These are phyloP conservation scores for Paramuricea clavata DNA, from an alignment of 92 coral and sea anemone genomes.

Conservation along the genomic window DNA sequence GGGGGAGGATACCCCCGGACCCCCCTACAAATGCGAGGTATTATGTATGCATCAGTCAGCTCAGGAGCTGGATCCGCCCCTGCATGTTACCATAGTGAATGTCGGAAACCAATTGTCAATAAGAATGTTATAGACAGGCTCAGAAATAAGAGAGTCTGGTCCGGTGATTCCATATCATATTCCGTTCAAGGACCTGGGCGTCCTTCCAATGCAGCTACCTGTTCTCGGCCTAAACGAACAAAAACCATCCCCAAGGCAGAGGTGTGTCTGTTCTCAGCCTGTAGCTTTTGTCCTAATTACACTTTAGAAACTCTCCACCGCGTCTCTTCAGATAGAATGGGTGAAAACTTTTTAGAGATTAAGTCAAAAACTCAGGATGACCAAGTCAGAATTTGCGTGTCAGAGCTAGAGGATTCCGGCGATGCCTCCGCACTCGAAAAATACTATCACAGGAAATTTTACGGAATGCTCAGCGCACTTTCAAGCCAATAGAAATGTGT, in stretches of 20 bases:
- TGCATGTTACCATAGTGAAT: conserved; percentile 25
- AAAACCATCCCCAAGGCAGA: not conserved
- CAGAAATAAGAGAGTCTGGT: no score
- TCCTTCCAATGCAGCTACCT: conserved; percentile 1
- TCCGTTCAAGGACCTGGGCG: not conserved
- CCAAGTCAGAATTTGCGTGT: conserved; percentile 56
- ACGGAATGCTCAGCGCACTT: not conserved
- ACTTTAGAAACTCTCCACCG: conserved; percentile 30
- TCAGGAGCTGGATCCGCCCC: no score
- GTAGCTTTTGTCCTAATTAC: conserved; percentile 37
- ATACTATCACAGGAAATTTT: not conserved
- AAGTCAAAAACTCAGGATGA: conserved; percentile 48
- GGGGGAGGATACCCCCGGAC: no score
- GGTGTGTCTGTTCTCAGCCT: conserved; percentile 1
- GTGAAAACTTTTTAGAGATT: conserved; percentile 32
- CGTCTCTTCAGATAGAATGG: not conserved
- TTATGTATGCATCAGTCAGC: no score
- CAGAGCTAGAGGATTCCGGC: conserved; percentile 49
- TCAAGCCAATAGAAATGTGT: not conserved
- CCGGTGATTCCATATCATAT: not conserved
- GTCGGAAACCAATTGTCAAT: conserved; percentile 43
- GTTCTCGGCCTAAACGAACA: no score
- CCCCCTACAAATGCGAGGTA: no score
- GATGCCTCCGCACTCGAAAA: conserved; percentile 43
- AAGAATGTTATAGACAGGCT: conserved; percentile 4